Evolutionary conservation across 2,888 invertebrate species (phyloP), one percentile per base, ranked within the genome.

Genomic region (Erebia palarica): DNA sequence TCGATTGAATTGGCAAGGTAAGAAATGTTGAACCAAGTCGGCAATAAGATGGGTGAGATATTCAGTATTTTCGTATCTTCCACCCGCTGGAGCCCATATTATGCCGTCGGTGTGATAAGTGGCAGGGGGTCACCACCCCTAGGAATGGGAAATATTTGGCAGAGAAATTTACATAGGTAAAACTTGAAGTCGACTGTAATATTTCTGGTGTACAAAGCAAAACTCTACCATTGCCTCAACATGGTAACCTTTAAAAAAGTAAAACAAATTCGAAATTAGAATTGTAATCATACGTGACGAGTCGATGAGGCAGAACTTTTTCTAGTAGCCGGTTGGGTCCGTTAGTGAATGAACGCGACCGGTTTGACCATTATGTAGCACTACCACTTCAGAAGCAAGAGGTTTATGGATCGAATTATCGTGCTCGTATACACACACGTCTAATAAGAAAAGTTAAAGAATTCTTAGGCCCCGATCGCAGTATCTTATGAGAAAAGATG

Each of bases 321-420:
- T 77, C 76, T 75, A 75, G 75, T 75, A 73, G 75, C 75, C 72
- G 70, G 76, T 70, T 71, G 70, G 76, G 79, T 76, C 84, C 82
- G 84, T 84, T 84, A 84, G 77, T 84, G 84, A 84, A 84, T 84
- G 84, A 81, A 82, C 76, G 71, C 69, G 79, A 84, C 84, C 84
- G 84, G 84, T 84, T 84, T 78, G 76, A 73, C 76, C 78, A 78
- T 80, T 81, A 80, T 80, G 76, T 80, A 78, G 42, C 36, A 49
- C 61, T 57, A 57, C 57, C 57, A 80, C 75, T 79, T 81, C 81
- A 77, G 80, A 78, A 78, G 78, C 78, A 76, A 75, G 75, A 76
- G 78, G 79, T 79, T 78, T 79, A 79, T 79, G 79, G 77, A 78
- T 79, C 76, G 75, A 81, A 79, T 79, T 81, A 78, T 72, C 71